phyloP scores from a whole-genome alignment of 2,113 vertebrate genomes.

The Syrmaticus mikado region DNA sequence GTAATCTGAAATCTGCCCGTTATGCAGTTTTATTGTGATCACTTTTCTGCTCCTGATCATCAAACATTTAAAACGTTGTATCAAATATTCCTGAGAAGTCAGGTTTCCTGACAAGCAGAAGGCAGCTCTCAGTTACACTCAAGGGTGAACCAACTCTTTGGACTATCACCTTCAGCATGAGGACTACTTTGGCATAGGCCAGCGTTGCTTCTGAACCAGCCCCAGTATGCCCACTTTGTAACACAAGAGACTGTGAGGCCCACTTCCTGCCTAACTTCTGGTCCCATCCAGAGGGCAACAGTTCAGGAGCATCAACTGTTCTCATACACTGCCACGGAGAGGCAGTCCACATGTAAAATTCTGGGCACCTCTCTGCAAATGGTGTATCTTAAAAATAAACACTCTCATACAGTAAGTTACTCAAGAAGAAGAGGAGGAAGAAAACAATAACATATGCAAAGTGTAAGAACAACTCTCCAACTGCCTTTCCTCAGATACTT shows the following conservation, averaged over 20 bases:
- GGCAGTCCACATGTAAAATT: fast-evolving
- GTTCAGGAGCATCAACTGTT: not conserved
- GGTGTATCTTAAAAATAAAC: not conserved
- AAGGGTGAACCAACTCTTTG: not conserved
- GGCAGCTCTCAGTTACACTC: not conserved
- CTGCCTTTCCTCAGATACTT: not conserved
- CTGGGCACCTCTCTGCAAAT: not conserved
- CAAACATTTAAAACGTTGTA: not conserved
- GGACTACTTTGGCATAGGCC: not conserved
- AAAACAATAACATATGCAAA: not conserved
- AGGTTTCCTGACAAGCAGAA: not conserved
- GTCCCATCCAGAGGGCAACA: not conserved
- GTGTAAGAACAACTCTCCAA: not conserved
- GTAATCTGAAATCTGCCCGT: not conserved
- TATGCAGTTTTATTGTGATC: not conserved
- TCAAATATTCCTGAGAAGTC: not conserved
- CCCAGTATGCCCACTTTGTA: not conserved
- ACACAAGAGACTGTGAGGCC: not conserved
- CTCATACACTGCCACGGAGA: not conserved
- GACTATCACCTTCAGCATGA: not conserved
- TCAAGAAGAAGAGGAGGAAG: not conserved
- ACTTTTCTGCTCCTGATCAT: not conserved
- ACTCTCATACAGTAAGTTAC: not conserved
- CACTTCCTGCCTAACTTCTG: not conserved
- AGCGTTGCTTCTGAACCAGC: not conserved